Conservation (phyloP, 1,140 invertebrate genomes). For the Aphaenogaster rudis region DNA sequence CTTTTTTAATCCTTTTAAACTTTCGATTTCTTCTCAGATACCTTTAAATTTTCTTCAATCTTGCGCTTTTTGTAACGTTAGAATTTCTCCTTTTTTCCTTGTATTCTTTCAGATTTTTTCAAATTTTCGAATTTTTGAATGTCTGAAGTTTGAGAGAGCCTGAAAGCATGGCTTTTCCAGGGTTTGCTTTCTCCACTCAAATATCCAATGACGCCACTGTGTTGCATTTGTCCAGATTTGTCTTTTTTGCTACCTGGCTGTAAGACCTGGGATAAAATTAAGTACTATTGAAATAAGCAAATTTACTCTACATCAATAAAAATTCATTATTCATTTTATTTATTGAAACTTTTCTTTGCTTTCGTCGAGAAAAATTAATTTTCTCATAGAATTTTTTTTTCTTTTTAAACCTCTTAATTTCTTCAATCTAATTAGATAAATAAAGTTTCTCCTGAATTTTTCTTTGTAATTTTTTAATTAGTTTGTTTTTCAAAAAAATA, state of each 20-base stretch:
- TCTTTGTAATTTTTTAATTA: conserved; percentile 7
- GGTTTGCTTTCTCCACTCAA: conserved; percentile 27
- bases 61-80: neutral
- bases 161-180: conserved; percentile 15
- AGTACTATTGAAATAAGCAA: conserved; percentile 31
- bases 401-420: neutral
- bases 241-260: conserved; percentile 50
- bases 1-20: neutral
- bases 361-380: neutral
- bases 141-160: neutral
- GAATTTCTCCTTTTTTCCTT: neutral
- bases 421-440: conserved; percentile 5
- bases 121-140: conserved; percentile 6
- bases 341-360: neutral
- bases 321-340: neutral
- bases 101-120: conserved; percentile 16
- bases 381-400: neutral
- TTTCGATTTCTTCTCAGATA: neutral
- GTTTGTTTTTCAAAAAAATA: neutral
- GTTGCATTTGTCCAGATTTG: conserved; percentile 43
- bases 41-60: neutral
- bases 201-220: conserved; percentile 35
- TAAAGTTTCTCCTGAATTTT: neutral
- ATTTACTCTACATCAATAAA: conserved; percentile 5
- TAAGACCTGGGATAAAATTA: conserved; percentile 37